A percentile compares a stretch with the other conserved stretches of the same genome.
Conservation (phyloP, 2,113 vertebrate genomes). For the Alaudala cheleensis region DNA sequence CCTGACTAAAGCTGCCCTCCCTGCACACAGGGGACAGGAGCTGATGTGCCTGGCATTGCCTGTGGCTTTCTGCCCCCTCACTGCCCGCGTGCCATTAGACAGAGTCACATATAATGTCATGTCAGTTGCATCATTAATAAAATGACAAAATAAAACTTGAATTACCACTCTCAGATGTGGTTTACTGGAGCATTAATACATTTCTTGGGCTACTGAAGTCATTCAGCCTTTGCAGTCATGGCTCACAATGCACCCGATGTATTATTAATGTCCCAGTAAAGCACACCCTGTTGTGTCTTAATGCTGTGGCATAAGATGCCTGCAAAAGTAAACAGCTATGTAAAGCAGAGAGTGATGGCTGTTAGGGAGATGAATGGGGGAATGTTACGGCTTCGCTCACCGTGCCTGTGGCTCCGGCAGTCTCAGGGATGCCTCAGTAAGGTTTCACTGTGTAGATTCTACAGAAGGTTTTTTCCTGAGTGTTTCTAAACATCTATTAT, state of each 20-base stretch:
- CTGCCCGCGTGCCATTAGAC: not conserved
- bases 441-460: not conserved
- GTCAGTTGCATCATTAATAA: slow-evolving; percentile 68
- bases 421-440: slow-evolving; percentile 18
- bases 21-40: not conserved
- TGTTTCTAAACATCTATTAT: slow-evolving; percentile 43
- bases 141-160: slow-evolving; percentile 70
- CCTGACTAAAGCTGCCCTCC: not conserved
- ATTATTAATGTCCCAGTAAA: slow-evolving; percentile 74
- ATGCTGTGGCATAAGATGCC: slow-evolving; percentile 56
- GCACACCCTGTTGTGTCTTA: slow-evolving; percentile 71
- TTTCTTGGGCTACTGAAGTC: slow-evolving; percentile 68
- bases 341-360: slow-evolving; percentile 47
- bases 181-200: slow-evolving; percentile 66
- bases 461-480: not conserved
- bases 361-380: slow-evolving; percentile 54
- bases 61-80: not conserved
- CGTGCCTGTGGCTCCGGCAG: slow-evolving; percentile 31
- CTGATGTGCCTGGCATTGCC: not conserved
- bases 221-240: slow-evolving; percentile 70
- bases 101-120: not conserved
- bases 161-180: slow-evolving; percentile 65
- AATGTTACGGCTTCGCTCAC: not conserved
- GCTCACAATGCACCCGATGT: slow-evolving; percentile 65
- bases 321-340: slow-evolving; percentile 68